Base-by-base conservation (phyloP, 2,113 vertebrate genomes). In the Phocoena phocoena region DNA sequence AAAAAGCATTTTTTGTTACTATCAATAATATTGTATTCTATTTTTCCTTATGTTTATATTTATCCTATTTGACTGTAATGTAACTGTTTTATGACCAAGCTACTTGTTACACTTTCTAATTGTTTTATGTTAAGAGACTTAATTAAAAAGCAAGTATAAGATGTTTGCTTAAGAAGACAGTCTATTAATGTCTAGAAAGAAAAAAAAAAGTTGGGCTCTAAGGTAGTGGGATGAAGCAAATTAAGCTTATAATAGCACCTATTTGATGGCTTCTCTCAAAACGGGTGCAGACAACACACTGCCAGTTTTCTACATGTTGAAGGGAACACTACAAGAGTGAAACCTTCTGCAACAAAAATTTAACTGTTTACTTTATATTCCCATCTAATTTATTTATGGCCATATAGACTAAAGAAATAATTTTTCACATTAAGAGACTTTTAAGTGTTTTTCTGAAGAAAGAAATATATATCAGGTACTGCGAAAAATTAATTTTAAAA, bases 341-440 rank as follows among this genome's bases (percentile, higher is more conserved):
- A 98, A 97, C 68, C 89, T 96, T 97, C 73, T 98, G 63, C 82
- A 85, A 65, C 95, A 97, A 97, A 97, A 98, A 98, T 98, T 97
- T 81, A 97, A 88, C 68, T 98, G 90, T 77, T 79, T 96, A 96
- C 95, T 96, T 98, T 86, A 90, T 95, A 96, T 98, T 97, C 95
- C 91, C 93, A 96, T 96, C 96, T 96, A 97, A 98, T 98, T 98
- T 98, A 98, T 98, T 98, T 98, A 93, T 97, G 92, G 77, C 97
- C 93, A 92, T 96, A 96, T 96, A 95, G 85, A 96, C 93, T 98
- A 98, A 97, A 98, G 97, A 95, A 97, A 97, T 95, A 98, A 93
- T 98, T 82, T 79, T 97, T 98, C 97, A 97, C 93, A 93, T 97
- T 96, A 97, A 91, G 80, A 98, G 97, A 97, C 96, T 98, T 97